phyloP scores from a whole-genome alignment of 2,888 invertebrate genomes.

The Callyntrura sp. region DNA sequence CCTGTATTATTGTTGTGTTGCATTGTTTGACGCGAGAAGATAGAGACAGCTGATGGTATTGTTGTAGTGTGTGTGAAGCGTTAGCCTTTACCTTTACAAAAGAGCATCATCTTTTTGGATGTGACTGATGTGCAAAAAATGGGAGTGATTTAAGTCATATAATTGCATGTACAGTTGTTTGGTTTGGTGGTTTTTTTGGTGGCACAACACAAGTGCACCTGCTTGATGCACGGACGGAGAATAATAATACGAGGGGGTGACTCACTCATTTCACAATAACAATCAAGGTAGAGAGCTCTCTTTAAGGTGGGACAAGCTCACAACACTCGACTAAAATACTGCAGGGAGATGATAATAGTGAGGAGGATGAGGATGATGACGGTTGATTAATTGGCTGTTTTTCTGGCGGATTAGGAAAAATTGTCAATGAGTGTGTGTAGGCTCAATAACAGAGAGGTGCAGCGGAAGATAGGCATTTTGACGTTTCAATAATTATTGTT shows the following conservation, averaged over 20 bases:
- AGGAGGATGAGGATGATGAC: slow-evolving; percentile 10
- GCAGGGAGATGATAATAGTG: neutral
- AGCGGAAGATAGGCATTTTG: neutral
- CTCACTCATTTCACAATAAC: neutral
- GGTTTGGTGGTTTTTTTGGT: neutral
- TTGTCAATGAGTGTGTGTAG: neutral
- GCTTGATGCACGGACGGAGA: neutral
- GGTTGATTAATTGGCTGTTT: slow-evolving; percentile 15
- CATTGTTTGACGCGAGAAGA: neutral
- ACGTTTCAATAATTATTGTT: neutral
- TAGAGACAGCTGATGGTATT: neutral
- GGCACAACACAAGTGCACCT: slow-evolving; percentile 4
- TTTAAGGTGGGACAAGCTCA: no score
- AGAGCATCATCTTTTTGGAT: slow-evolving; percentile 7
- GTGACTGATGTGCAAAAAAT: neutral
- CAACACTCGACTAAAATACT: neutral
- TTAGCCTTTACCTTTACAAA: no score
- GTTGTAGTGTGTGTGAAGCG: neutral
- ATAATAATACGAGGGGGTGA: neutral
- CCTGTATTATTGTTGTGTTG: neutral
- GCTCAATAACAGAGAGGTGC: neutral
- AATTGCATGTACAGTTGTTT: slow-evolving; percentile 1
- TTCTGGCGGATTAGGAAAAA: neutral
- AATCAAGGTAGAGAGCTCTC: neutral
- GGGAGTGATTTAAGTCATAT: slow-evolving; percentile 32